phyloP scores from a whole-genome alignment of 2,888 invertebrate genomes.

The Ichneumoninae sp. region DNA sequence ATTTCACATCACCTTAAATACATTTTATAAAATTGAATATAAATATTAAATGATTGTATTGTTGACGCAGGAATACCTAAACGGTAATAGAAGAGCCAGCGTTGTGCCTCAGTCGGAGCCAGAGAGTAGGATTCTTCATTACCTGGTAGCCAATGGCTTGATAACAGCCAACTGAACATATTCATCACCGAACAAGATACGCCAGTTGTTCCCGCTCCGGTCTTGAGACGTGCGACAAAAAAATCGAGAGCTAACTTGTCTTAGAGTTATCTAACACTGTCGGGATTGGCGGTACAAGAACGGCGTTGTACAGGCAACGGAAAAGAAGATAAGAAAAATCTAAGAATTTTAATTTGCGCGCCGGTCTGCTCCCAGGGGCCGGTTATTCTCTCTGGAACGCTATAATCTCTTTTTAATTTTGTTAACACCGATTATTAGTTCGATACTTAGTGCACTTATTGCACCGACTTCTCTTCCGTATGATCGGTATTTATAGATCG shows the following conservation, averaged over 20 bases:
- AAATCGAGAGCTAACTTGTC: conserved; percentile 32
- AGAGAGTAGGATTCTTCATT: conserved; percentile 86
- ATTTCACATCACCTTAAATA: too few species aligned
- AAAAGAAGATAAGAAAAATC: conserved; percentile 13
- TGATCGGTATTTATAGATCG: conserved; percentile 30
- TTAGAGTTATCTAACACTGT: conserved; percentile 28
- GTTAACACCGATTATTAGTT: conserved; percentile 5
- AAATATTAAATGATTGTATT: conserved; percentile 30
- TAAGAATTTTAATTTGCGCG: conserved; percentile 17
- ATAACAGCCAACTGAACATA: conserved; percentile 83
- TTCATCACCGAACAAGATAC: conserved; percentile 21
- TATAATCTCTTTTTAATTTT: conserved; percentile 29
- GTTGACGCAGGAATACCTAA: conserved; percentile 82
- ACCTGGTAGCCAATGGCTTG: conserved; percentile 86
- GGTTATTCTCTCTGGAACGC: conserved; percentile 35
- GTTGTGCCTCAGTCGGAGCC: conserved; percentile 86
- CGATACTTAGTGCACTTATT: conserved; percentile 21
- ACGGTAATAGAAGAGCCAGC: conserved; percentile 81
- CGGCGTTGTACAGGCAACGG: conserved; percentile 20
- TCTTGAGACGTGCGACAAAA: conserved; percentile 24
- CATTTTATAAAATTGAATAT: neutral
- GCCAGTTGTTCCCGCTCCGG: conserved; percentile 26
- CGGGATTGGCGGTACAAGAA: neutral
- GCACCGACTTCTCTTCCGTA: conserved; percentile 52
- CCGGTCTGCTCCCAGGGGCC: conserved; percentile 10